These are phyloP conservation scores for Acleris laterana DNA, from an alignment of 2,888 invertebrate species.

Conservation along the genomic window DNA sequence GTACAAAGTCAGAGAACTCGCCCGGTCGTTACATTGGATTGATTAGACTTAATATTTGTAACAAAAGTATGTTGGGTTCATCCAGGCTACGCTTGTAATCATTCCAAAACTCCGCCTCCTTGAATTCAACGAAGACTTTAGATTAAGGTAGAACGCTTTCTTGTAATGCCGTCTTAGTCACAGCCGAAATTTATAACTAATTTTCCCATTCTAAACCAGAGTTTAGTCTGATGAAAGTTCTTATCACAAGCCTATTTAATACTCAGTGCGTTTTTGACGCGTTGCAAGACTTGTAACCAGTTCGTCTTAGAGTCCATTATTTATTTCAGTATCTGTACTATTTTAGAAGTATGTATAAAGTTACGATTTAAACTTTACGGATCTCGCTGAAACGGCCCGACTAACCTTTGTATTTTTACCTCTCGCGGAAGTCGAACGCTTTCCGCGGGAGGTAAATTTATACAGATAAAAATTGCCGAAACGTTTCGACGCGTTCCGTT, in stretches of 20 bases:
- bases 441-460: no score
- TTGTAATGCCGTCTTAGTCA: constrained; percentile 24
- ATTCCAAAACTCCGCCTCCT: constrained; percentile 57
- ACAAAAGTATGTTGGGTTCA: constrained; percentile 77
- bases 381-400: no score
- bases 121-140: constrained; percentile 76
- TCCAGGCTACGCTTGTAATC: constrained; percentile 56
- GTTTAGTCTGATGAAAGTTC: constrained; percentile 66
- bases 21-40: constrained; percentile 88
- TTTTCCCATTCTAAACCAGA: constrained; percentile 65
- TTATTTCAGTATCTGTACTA: constrained; percentile 32
- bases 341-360: constrained; percentile 20
- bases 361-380: no score
- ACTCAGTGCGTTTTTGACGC: constrained; percentile 51
- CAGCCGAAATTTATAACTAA: constrained; percentile 35
- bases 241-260: constrained; percentile 51
- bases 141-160: constrained; percentile 26
- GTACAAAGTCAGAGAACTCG: constrained; percentile 89
- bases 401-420: no score
- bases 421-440: no score
- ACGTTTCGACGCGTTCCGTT: no score
- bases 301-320: constrained; percentile 19
- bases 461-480: no score
- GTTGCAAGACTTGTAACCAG: constrained; percentile 22
- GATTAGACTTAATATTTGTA: constrained; percentile 50